Conservation (phyloP, 2,888 invertebrate species). For the Cantharis lateralis region DNA sequence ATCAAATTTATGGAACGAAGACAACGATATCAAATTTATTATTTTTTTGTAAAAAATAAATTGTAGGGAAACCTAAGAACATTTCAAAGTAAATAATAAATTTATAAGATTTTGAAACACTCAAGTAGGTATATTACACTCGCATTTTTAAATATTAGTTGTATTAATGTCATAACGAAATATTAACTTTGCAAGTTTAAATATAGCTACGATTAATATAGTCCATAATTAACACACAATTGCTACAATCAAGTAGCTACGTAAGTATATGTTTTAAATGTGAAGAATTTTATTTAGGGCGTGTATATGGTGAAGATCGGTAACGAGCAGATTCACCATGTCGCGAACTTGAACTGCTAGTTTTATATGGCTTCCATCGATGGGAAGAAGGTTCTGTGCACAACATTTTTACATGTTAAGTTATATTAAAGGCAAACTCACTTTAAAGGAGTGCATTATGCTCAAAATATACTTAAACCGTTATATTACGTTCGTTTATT, state of each 20-base stretch:
- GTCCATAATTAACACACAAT: neutral
- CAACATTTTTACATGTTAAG: conserved; percentile 32
- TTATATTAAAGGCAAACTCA: conserved; percentile 5
- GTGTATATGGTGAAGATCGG: conserved; percentile 63
- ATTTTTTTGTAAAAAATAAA: no score
- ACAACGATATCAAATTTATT: no score
- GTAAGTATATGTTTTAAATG: neutral
- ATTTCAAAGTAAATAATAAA: neutral
- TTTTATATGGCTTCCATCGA: conserved; percentile 64
- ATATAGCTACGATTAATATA: neutral
- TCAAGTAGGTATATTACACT: neutral
- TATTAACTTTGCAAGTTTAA: neutral
- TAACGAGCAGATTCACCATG: conserved; percentile 59
- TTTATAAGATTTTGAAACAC: neutral
- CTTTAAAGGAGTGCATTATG: conserved; percentile 8
- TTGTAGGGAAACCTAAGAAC: no score
- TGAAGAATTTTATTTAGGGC: conserved; percentile 58
- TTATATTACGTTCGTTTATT: neutral
- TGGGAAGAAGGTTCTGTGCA: conserved; percentile 60
- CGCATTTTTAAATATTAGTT: neutral
- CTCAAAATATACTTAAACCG: conserved; percentile 13
- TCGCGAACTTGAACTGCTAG: conserved; percentile 58
- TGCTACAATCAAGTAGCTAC: neutral
- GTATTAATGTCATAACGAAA: neutral
- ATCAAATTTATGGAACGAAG: no score